These are phyloP conservation scores for Alosa sapidissima DNA, from an alignment of 2,797 vertebrate genomes.

Conservation along the genomic window DNA sequence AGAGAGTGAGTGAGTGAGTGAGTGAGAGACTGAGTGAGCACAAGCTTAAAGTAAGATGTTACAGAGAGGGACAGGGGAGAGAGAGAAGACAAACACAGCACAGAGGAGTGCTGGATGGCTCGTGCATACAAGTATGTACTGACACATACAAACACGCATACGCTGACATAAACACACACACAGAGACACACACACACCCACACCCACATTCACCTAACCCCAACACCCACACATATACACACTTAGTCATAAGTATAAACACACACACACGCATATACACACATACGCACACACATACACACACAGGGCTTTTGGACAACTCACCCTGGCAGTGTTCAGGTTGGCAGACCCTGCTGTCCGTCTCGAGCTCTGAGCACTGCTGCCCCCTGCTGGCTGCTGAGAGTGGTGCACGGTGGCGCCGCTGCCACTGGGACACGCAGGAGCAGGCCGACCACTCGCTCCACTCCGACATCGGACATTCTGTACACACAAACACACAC, in stretches of 20 bases:
- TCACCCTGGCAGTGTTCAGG: constrained; percentile 73
- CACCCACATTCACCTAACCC: too few relatives aligned
- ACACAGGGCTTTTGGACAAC: constrained; percentile 30
- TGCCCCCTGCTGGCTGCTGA: constrained; percentile 62
- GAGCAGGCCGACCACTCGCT: constrained; percentile 82
- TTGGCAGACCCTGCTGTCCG: constrained; percentile 72
- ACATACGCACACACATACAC: constrained; percentile 13
- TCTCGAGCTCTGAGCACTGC: constrained; percentile 75
- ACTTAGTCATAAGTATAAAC: too few relatives aligned
- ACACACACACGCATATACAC: neutral
- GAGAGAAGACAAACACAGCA: constrained; percentile 18
- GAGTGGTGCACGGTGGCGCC: constrained; percentile 78
- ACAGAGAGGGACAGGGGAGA: neutral
- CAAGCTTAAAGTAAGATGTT: neutral
- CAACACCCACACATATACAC: too few relatives aligned
- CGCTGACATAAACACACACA: neutral
- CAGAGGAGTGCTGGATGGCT: neutral
- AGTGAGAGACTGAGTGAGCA: too few relatives aligned
- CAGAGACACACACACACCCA: neutral
- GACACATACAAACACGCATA: neutral
- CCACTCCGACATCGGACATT: constrained; percentile 83
- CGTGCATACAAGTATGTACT: neutral
- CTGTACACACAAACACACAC: constrained; percentile 45
- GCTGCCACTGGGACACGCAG: constrained; percentile 77
- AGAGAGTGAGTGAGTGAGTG: too few relatives aligned